A percentile compares a stretch with the other conserved stretches of the same genome.
phyloP scores from a whole-genome alignment of 2,888 invertebrate genomes.

The Agrotis segetum region DNA sequence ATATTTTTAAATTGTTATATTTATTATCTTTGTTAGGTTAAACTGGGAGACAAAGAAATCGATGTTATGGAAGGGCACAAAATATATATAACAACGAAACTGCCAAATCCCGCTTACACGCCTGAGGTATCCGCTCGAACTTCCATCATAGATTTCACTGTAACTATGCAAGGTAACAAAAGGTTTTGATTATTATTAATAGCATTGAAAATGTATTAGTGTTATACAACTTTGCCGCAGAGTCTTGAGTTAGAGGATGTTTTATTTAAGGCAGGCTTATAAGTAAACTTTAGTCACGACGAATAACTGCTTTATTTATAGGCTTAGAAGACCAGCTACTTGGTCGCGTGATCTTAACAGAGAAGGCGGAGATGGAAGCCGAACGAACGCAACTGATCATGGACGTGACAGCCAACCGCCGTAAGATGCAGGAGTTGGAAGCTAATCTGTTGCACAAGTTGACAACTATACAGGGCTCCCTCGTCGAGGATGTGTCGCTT shows the following conservation, averaged over 20 bases:
- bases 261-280: too few species aligned
- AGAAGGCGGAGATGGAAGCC: constrained; percentile 95
- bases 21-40: constrained; percentile 89
- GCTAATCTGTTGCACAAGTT: constrained; percentile 96
- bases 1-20: too few species aligned
- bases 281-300: neutral
- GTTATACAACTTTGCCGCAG: neutral
- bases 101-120: constrained; percentile 96
- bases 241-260: neutral
- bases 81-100: constrained; percentile 96
- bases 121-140: constrained; percentile 96
- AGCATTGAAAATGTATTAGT: neutral
- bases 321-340: constrained; percentile 96
- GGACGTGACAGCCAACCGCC: constrained; percentile 95
- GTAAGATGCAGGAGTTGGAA: constrained; percentile 96
- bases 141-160: constrained; percentile 97
- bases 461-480: constrained; percentile 96
- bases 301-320: constrained; percentile 8
- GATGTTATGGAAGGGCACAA: constrained; percentile 94
- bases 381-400: constrained; percentile 95
- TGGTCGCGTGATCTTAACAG: constrained; percentile 95
- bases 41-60: constrained; percentile 96
- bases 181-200: neutral
- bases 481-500: constrained; percentile 96
- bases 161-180: constrained; percentile 95